Percentiles rank a stretch among this genome's conserved stretches.
phyloP scores from a whole-genome alignment of 2,113 vertebrate genomes.

The Genyomyrus donnyi region DNA sequence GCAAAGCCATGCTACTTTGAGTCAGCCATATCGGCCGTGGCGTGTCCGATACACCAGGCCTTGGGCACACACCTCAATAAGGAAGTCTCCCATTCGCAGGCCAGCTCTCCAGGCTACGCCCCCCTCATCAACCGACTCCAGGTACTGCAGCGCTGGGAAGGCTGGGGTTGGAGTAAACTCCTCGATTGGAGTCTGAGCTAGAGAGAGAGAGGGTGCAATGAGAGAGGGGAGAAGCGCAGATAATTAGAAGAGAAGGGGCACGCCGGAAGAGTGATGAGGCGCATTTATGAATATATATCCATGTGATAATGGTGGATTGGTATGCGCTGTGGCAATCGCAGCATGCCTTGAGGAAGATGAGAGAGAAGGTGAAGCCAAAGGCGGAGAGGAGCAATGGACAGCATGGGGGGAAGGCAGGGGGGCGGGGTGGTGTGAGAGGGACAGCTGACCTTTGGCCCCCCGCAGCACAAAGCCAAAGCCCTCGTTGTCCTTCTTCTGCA shows the following conservation, averaged over 20 bases:
- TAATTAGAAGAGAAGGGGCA: conserved; percentile 6
- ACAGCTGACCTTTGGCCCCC: conserved; percentile 87
- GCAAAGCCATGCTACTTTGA: neutral
- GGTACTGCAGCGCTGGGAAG: conserved; percentile 85
- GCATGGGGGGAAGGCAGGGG: neutral
- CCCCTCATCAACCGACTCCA: conserved; percentile 87
- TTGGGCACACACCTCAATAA: conserved; percentile 73
- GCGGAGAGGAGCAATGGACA: neutral
- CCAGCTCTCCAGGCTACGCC: conserved; percentile 85
- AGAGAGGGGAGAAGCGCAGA: conserved; percentile 7
- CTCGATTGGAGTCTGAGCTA: conserved; percentile 89
- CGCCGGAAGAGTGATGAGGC: conserved; percentile 9
- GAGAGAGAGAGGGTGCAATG: conserved; percentile 18
- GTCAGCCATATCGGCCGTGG: neutral
- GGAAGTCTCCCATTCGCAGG: conserved; percentile 87
- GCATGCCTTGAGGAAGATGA: neutral
- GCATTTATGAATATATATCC: conserved; percentile 16
- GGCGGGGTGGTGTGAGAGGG: neutral
- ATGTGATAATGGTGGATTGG: neutral
- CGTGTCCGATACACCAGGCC: neutral
- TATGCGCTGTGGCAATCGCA: neutral
- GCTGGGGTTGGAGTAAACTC: conserved; percentile 87
- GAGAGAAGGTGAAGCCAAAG: conserved; percentile 1
- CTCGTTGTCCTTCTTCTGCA: conserved; percentile 99
- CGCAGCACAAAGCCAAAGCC: conserved; percentile 97